phyloP scores from a whole-genome alignment of 1,140 invertebrate species.

The Lerema accius region DNA sequence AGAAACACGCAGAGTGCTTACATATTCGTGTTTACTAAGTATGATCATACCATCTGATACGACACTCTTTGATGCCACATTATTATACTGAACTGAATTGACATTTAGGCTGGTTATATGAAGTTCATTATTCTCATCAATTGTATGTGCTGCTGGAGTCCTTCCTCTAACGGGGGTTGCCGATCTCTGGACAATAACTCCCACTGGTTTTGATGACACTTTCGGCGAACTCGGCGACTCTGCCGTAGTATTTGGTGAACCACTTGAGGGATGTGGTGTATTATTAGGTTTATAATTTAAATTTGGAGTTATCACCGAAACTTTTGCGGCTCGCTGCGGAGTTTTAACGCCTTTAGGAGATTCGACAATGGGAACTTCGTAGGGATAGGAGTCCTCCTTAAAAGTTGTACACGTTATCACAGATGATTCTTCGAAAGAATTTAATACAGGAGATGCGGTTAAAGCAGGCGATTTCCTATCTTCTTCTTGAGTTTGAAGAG shows the following conservation, averaged over 20 bases:
- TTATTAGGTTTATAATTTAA: conserved; percentile 11
- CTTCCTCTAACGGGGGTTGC: conserved; percentile 32
- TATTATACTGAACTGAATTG: conserved; percentile 46
- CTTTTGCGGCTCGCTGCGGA: conserved; percentile 15
- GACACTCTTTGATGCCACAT: conserved; percentile 31
- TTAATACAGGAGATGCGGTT: background rate
- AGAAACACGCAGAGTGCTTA: background rate
- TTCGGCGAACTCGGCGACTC: conserved; percentile 47
- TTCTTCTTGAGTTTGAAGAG: conserved; percentile 28
- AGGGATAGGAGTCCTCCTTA: conserved; percentile 7
- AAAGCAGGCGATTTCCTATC: conserved; percentile 24
- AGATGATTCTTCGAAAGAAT: background rate
- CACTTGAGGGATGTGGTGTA: background rate
- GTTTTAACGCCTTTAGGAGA: conserved; percentile 7
- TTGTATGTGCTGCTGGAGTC: conserved; percentile 41
- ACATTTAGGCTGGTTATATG: conserved; percentile 42
- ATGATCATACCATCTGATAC: conserved; percentile 47
- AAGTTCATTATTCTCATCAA: conserved; percentile 52
- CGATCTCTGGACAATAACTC: conserved; percentile 25
- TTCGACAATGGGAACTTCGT: conserved; percentile 5
- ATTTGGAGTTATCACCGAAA: conserved; percentile 28
- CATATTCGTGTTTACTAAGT: conserved; percentile 16
- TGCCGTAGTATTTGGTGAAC: conserved; percentile 29
- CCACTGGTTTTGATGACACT: conserved; percentile 11
- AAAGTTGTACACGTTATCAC: conserved; percentile 7